These are phyloP conservation scores for Poecilus cupreus DNA, from an alignment of 2,888 invertebrate species.

Conservation along the genomic window DNA sequence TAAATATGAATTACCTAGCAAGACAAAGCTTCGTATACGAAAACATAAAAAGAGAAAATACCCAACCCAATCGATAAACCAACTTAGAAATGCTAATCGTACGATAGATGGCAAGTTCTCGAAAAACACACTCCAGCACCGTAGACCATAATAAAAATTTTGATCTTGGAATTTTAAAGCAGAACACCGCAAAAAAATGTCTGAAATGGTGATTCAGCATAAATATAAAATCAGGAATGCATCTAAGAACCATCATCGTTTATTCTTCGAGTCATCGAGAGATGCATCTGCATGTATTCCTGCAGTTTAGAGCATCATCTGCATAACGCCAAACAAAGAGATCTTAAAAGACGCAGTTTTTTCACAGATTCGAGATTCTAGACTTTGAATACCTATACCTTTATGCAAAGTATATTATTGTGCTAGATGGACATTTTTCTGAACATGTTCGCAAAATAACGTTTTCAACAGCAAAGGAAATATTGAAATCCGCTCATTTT, in stretches of 20 bases:
- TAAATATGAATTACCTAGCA: not conserved
- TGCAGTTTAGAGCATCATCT: not conserved
- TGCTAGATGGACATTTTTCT: not conserved
- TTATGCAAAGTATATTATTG: not conserved
- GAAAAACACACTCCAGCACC: not conserved
- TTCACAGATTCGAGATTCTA: not conserved
- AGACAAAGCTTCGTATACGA: not conserved
- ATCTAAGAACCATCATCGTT: not conserved
- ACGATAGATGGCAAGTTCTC: not conserved
- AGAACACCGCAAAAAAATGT: constrained; percentile 13
- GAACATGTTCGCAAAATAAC: no score
- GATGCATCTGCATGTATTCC: constrained; percentile 15
- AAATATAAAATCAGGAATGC: not conserved
- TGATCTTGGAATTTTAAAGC: constrained; percentile 8
- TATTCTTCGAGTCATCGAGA: not conserved
- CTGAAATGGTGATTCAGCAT: constrained; percentile 4
- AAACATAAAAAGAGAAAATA: not conserved
- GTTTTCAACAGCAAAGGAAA: not conserved
- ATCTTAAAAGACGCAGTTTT: no score
- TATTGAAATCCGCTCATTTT: not conserved
- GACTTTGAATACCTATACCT: not conserved
- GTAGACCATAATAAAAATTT: not conserved
- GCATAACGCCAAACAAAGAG: not conserved
- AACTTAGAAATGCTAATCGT: constrained; percentile 11
- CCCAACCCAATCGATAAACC: not conserved